Conservation (phyloP, 2,113 vertebrate species). For the Anolis sagrei region DNA sequence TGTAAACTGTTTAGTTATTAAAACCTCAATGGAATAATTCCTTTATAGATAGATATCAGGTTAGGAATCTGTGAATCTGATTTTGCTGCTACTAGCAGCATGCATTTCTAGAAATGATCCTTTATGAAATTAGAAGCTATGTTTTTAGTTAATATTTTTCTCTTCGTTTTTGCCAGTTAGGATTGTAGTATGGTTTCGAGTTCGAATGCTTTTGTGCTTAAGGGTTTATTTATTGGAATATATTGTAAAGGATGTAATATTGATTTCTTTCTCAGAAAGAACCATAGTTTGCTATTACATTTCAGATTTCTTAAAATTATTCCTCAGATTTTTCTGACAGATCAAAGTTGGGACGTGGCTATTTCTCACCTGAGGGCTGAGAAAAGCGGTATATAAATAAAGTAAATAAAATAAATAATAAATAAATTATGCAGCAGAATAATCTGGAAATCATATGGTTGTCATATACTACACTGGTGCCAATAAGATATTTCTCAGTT, state of each 20-base stretch:
- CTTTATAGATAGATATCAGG: background rate
- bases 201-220: background rate
- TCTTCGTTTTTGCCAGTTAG: background rate
- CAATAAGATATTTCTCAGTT: background rate
- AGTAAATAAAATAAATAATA: too few relatives aligned
- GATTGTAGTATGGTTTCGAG: background rate
- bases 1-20: background rate
- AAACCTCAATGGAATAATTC: background rate
- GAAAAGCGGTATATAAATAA: too few relatives aligned
- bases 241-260: conserved; percentile 3
- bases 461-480: background rate
- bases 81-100: background rate
- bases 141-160: background rate
- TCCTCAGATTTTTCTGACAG: background rate
- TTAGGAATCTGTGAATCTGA: background rate
- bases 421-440: background rate
- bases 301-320: background rate
- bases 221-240: background rate
- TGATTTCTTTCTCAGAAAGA: background rate
- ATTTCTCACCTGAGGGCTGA: too few relatives aligned
- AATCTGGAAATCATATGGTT: background rate
- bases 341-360: background rate
- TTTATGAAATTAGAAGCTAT: background rate
- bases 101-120: background rate
- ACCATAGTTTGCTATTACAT: background rate